Conservation (phyloP, 2,797 vertebrate species). For the Bovichtus variegatus region DNA sequence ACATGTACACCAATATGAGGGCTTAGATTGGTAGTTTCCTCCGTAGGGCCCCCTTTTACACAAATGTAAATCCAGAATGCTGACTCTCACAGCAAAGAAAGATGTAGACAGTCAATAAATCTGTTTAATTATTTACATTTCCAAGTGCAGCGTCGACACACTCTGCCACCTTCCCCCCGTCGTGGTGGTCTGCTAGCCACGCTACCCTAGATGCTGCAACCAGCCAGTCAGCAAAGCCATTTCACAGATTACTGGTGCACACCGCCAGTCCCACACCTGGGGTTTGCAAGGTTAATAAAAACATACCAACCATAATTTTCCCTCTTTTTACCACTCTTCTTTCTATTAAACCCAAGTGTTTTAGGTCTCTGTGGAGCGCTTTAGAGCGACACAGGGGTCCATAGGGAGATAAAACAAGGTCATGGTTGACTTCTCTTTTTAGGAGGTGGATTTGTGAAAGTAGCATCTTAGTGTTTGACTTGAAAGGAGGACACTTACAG, state of each 20-base stretch:
- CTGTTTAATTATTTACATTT: slow-evolving; percentile 85
- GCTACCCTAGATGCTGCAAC: slow-evolving; percentile 73
- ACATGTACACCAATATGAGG: slow-evolving; percentile 6
- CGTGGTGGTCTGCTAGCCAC: slow-evolving; percentile 65
- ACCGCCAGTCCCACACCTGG: slow-evolving; percentile 79
- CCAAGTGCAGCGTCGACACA: slow-evolving; percentile 63
- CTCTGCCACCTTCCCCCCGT: slow-evolving; percentile 31
- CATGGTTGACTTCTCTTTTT: slow-evolving; percentile 79
- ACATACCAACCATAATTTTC: slow-evolving; percentile 86
- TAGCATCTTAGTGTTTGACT: slow-evolving; percentile 33
- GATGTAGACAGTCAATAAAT: slow-evolving; percentile 76
- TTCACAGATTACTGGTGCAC: slow-evolving; percentile 93
- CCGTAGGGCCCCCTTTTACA: slow-evolving; percentile 33
- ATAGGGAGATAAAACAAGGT: slow-evolving; percentile 70
- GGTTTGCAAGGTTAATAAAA: slow-evolving; percentile 91
- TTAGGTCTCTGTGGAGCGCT: slow-evolving; percentile 81
- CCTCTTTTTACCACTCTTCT: slow-evolving; percentile 79
- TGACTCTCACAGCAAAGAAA: slow-evolving; percentile 54
- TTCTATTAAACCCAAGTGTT: slow-evolving; percentile 86
- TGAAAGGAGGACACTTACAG: slow-evolving; percentile 16
- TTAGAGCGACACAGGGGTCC: slow-evolving; percentile 75
- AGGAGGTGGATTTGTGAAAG: slow-evolving; percentile 56
- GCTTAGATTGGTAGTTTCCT: slow-evolving; percentile 30
- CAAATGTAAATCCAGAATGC: slow-evolving; percentile 49
- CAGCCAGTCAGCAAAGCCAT: slow-evolving; percentile 86